Evolutionary conservation across 92 coral and sea anemone genomes (phyloP).

Genomic region (Chrysogorgia sp.): DNA sequence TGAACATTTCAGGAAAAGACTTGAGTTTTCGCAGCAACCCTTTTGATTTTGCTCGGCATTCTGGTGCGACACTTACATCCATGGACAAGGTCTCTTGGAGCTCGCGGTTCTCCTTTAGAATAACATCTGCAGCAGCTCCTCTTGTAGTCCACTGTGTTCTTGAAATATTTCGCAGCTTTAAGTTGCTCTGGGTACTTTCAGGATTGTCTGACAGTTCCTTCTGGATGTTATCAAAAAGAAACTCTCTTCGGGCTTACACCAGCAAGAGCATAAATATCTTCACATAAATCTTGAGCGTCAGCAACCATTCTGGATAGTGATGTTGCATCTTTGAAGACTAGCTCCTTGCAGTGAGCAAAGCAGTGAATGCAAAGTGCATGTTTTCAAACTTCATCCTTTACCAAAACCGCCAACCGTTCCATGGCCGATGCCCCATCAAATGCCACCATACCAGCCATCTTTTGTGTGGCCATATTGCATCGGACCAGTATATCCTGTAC

Average conservation of each 20-base stretch:
- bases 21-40: constrained; percentile 28
- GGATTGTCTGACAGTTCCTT: constrained; percentile 23
- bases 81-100: constrained; percentile 34
- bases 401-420: constrained; percentile 6
- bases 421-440: constrained; percentile 35
- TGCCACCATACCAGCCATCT: constrained; percentile 33
- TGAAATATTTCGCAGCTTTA: constrained; percentile 13
- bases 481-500: constrained; percentile 35
- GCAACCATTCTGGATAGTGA: constrained; percentile 14
- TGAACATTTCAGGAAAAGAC: constrained; percentile 19
- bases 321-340: constrained; percentile 35
- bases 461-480: constrained; percentile 28
- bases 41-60: constrained; percentile 29
- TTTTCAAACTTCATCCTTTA: constrained; percentile 24
- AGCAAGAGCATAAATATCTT: constrained; percentile 35
- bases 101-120: constrained; percentile 27
- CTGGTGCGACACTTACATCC: constrained; percentile 32
- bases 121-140: constrained; percentile 43
- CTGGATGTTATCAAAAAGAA: constrained; percentile 40
- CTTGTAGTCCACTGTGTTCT: constrained; percentile 41
- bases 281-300: constrained; percentile 39
- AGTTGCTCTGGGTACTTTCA: neutral
- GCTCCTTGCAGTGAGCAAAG: constrained; percentile 37
- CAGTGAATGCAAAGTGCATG: constrained; percentile 33
- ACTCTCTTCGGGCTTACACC: constrained; percentile 41